phyloP scores from a whole-genome alignment of 2,113 vertebrate genomes.

The Oreotrochilus melanogaster region DNA sequence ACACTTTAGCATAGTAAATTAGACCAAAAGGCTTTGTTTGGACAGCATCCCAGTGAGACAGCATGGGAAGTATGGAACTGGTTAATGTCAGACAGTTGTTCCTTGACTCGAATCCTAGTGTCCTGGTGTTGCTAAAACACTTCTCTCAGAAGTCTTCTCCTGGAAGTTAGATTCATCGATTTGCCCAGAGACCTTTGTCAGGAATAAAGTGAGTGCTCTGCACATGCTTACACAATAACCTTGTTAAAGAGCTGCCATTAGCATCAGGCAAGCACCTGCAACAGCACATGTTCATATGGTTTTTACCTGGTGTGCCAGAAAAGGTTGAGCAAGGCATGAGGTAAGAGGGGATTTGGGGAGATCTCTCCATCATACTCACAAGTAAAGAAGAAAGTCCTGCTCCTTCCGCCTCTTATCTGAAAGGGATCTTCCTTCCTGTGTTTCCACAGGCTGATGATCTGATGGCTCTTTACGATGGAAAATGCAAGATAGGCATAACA shows the following conservation, averaged over 20 bases:
- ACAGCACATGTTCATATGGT: fast-evolving
- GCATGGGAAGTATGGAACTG: not conserved
- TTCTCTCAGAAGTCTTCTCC: not conserved
- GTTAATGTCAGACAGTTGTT: not conserved
- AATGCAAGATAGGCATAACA: not conserved
- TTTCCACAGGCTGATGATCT: not conserved
- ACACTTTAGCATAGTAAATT: constrained; percentile 1
- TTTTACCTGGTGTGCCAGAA: not conserved
- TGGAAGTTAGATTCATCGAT: not conserved
- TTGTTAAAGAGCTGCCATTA: not conserved
- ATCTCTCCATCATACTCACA: not conserved
- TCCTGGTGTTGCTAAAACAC: not conserved
- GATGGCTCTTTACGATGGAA: not conserved
- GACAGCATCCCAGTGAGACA: constrained; percentile 14
- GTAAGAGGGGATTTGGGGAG: not conserved
- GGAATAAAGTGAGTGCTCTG: not conserved
- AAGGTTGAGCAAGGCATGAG: not conserved
- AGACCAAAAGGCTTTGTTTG: constrained; percentile 13
- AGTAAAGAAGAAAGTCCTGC: not conserved
- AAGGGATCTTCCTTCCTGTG: not conserved
- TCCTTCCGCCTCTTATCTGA: not conserved
- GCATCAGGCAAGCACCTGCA: not conserved
- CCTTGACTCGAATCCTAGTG: not conserved
- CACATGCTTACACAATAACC: fast-evolving
- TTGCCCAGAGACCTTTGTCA: not conserved